Conservation (phyloP, 2,113 vertebrate genomes). For the Motacilla tschutschensis region DNA sequence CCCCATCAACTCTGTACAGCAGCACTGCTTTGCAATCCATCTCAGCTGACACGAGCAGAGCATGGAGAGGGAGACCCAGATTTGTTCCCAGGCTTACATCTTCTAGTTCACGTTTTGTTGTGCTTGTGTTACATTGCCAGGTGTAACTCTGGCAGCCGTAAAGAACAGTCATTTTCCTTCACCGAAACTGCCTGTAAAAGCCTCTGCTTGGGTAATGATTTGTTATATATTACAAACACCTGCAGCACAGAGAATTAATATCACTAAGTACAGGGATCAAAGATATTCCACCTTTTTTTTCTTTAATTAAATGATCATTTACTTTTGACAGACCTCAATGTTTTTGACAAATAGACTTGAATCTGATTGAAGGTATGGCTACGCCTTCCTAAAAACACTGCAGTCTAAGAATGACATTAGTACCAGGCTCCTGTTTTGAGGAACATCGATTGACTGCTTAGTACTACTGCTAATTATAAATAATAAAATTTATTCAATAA, state of each 20-base stretch:
- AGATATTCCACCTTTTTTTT: slow-evolving; percentile 54
- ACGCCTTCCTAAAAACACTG: slow-evolving; percentile 64
- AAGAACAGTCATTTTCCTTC: slow-evolving; percentile 50
- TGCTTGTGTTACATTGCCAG: slow-evolving; percentile 29
- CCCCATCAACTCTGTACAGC: not conserved
- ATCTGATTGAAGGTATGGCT: slow-evolving; percentile 68
- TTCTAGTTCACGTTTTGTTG: slow-evolving; percentile 20
- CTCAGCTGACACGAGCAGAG: not conserved
- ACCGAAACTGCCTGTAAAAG: slow-evolving; percentile 30
- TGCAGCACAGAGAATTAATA: slow-evolving; percentile 62
- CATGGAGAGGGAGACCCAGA: not conserved
- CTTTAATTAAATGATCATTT: slow-evolving; percentile 60
- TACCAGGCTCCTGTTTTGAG: slow-evolving; percentile 34
- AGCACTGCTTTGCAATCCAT: slow-evolving; percentile 13
- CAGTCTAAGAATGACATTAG: slow-evolving; percentile 56
- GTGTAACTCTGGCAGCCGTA: slow-evolving; percentile 47
- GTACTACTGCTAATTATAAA: slow-evolving; percentile 52
- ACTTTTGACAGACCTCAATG: slow-evolving; percentile 61
- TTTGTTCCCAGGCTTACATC: slow-evolving; percentile 11
- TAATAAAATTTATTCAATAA: slow-evolving; percentile 50
- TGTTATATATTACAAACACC: slow-evolving; percentile 51
- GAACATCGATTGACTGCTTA: slow-evolving; percentile 40
- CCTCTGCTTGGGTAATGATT: slow-evolving; percentile 44
- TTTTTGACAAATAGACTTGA: slow-evolving; percentile 67
- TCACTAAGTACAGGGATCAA: slow-evolving; percentile 64